Conservation (phyloP, 2,797 vertebrate species). For the Poecilia picta region DNA sequence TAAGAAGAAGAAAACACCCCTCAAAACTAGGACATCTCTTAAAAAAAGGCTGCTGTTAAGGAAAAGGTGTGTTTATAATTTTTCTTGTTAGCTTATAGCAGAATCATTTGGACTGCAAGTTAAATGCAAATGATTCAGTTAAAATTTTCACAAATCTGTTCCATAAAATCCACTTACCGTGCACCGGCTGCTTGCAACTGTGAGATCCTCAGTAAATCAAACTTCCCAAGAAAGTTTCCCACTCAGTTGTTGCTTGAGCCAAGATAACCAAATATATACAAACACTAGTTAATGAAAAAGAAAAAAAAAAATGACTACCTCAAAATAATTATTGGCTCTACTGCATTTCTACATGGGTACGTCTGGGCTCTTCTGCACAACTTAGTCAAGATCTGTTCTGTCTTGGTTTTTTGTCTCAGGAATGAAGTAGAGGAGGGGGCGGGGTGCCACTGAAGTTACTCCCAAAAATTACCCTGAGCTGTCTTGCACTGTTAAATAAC, state of each 20-base stretch:
- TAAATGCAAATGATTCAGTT: background rate
- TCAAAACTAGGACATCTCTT: background rate
- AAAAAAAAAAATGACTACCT: background rate
- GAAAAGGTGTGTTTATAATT: background rate
- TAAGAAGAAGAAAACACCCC: background rate
- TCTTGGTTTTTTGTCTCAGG: conserved; percentile 43
- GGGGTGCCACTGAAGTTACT: conserved; percentile 44
- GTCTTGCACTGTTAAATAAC: conserved; percentile 38
- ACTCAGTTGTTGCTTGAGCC: conserved; percentile 6
- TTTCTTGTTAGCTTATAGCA: background rate
- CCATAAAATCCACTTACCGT: conserved; percentile 52
- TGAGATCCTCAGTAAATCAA: conserved; percentile 20
- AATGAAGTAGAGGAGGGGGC: conserved; percentile 34
- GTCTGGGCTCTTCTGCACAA: conserved; percentile 5
- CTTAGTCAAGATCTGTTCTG: conserved; percentile 17
- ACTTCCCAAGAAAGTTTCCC: conserved; percentile 25
- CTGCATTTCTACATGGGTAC: conserved; percentile 12
- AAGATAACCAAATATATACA: background rate
- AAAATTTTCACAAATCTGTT: background rate
- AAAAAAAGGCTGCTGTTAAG: background rate
- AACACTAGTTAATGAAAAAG: background rate
- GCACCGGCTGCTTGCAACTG: conserved; percentile 12
- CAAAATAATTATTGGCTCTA: background rate
- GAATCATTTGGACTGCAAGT: background rate
- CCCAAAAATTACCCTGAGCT: conserved; percentile 41